phyloP scores from a whole-genome alignment of 2,888 invertebrate genomes.

The Seira ritae region DNA sequence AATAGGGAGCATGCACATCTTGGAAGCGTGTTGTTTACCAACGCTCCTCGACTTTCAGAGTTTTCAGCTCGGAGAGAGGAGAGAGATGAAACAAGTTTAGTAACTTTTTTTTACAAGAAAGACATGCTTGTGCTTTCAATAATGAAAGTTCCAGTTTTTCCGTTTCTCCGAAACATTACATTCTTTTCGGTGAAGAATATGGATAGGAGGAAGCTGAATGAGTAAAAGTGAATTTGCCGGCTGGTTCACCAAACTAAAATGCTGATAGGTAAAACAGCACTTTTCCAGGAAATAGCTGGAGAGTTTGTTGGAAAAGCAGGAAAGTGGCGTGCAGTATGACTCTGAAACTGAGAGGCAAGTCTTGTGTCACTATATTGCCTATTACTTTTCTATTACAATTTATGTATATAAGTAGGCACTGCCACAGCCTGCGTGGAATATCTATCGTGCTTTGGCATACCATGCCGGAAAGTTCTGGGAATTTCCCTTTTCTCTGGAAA shows the following conservation, averaged over 20 bases:
- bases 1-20: no score
- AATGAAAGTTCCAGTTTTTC: neutral
- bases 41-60: neutral
- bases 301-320: neutral
- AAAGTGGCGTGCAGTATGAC: neutral
- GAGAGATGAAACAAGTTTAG: neutral
- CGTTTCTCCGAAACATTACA: neutral
- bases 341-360: neutral
- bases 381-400: no score
- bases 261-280: neutral
- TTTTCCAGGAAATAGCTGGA: neutral
- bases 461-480: constrained; percentile 39
- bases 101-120: neutral
- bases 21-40: no score
- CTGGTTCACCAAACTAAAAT: neutral
- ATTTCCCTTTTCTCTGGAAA: constrained; percentile 28
- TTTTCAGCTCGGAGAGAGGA: neutral
- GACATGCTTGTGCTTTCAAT: constrained; percentile 6
- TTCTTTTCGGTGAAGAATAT: neutral
- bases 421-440: neutral
- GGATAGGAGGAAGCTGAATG: neutral
- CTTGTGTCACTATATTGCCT: neutral
- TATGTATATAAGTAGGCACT: neutral
- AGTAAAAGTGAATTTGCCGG: constrained; percentile 40
- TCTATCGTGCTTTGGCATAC: constrained; percentile 4